Base-by-base conservation (phyloP, 2,888 invertebrate genomes). In the Thecocarcelia acutangulata region DNA sequence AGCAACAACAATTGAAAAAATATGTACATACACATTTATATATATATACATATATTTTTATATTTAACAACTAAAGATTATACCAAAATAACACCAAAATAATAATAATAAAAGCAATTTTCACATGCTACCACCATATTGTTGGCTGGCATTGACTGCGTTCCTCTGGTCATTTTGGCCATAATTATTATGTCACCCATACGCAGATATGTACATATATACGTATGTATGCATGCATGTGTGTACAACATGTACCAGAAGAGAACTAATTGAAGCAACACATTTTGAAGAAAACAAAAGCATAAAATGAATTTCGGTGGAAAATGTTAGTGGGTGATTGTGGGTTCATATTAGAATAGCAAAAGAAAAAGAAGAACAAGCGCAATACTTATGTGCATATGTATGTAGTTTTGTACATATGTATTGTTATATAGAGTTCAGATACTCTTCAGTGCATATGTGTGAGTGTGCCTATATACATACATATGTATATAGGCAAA, bases 141-240 rank as follows among this genome's bases (percentile, higher is more conserved):
- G 61, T 40, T 72, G 50, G 69, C 19, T 74, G 69, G 81, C 81
- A 81, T 77, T 84, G 85, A 84, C 84, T 84, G 84, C 80, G 84
- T 82, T 87, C 80, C 85, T 87, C 85, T 86, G 86, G 86, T 86
- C 86, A 86, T 85, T 69, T 46, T 73, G 11, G 44, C 73, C 61
- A 79, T 68, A 63, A 72, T 63, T 13, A 59, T 68, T 50, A 33
- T 37, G 59, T 75, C 76, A 83, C 83, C 69, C 77, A 76, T 37
- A 61, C 61, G 58, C 21, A 24, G 3, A 50, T 52, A 12, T 8
- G 50, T 12, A 15, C 33, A 24, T 40, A 33, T 15, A 59, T 3
- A 3, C 33, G 33, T 33, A 33, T 33, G 33, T 33, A 33, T 33
- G 33, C 5, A 33, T 24, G 24, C 5, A 24, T 24, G 24, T 24